These are phyloP conservation scores for Oncorhynchus masou DNA, from an alignment of 2,113 vertebrate genomes.

Conservation along the genomic window DNA sequence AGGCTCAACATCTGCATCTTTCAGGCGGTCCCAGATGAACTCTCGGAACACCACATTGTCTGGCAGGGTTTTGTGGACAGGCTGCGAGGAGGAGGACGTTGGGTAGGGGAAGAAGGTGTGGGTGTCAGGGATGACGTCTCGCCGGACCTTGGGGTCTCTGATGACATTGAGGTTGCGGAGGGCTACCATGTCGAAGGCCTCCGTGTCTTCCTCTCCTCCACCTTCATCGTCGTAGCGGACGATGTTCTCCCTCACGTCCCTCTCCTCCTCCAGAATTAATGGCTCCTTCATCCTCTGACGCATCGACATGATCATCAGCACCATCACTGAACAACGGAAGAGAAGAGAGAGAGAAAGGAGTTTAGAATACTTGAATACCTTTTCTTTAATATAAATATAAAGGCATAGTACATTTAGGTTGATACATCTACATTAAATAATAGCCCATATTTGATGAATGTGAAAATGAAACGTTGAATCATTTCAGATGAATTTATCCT, in stretches of 20 bases:
- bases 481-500: too few species aligned
- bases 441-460: too few species aligned
- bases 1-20: constrained; percentile 89
- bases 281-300: constrained; percentile 87
- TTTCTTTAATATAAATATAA: too few species aligned
- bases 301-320: constrained; percentile 91
- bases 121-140: constrained; percentile 91
- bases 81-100: constrained; percentile 74
- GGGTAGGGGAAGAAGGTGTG: constrained; percentile 84
- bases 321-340: constrained; percentile 75
- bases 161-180: constrained; percentile 90
- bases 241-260: constrained; percentile 92
- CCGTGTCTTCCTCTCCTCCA: constrained; percentile 94
- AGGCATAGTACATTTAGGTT: too few species aligned
- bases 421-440: too few species aligned
- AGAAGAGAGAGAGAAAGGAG: background rate
- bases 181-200: constrained; percentile 94
- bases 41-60: constrained; percentile 94
- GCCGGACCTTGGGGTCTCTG: constrained; percentile 81
- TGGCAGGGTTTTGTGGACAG: constrained; percentile 83
- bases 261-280: constrained; percentile 91
- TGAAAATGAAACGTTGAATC: too few species aligned
- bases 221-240: constrained; percentile 95
- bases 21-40: constrained; percentile 95
- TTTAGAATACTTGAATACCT: background rate